A percentile compares a stretch with the other conserved stretches of the same genome.
Evolutionary conservation across 2,113 vertebrate genomes (phyloP).

Genomic region (Sylvia atricapilla): DNA sequence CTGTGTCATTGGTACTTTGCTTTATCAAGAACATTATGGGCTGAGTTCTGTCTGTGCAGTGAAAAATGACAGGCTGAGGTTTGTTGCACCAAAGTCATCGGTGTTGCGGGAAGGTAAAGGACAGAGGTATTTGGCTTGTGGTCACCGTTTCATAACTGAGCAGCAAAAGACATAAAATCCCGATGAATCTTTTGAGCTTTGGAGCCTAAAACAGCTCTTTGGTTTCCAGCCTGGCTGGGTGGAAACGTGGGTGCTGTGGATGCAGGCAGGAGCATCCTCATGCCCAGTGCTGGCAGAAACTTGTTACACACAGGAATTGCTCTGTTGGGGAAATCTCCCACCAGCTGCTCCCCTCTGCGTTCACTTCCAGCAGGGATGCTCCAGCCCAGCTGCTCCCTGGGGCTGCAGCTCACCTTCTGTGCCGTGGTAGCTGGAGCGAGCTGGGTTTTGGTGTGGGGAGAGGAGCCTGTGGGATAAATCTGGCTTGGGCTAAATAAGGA

Average conservation of each 20-base stretch:
- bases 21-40: background rate
- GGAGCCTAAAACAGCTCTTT: background rate
- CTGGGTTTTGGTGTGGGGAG: background rate
- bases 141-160: slow-evolving; percentile 1
- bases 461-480: background rate
- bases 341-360: background rate
- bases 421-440: background rate
- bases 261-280: background rate
- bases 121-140: slow-evolving; percentile 17
- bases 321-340: background rate
- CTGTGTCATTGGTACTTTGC: slow-evolving; percentile 48
- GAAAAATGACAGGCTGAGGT: background rate
- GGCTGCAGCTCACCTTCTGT: background rate
- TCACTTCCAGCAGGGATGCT: background rate
- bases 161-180: slow-evolving; percentile 24
- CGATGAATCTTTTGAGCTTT: background rate
- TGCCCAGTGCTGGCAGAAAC: background rate
- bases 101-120: slow-evolving; percentile 12
- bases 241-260: background rate
- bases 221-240: background rate
- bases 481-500: slow-evolving; percentile 1
- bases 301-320: background rate
- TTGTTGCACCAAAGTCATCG: slow-evolving; percentile 10
- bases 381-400: background rate
- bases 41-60: slow-evolving; percentile 1